Evolutionary conservation across 2,888 invertebrate species (phyloP).

Genomic region (Melolontha melolontha): DNA sequence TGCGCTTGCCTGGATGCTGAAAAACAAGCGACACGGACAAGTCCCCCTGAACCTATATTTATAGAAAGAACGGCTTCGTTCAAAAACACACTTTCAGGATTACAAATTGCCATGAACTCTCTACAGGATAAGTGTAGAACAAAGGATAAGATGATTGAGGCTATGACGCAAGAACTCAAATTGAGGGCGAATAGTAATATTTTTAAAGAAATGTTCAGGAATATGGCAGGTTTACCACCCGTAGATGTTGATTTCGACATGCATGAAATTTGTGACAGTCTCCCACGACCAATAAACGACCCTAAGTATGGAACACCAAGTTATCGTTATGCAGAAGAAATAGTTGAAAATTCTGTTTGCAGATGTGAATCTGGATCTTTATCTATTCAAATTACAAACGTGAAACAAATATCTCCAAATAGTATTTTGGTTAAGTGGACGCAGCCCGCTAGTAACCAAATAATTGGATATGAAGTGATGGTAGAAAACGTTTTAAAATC

Average conservation of each 20-base stretch:
- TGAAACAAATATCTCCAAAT: constrained; percentile 50
- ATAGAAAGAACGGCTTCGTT: constrained; percentile 40
- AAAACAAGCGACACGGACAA: constrained; percentile 31
- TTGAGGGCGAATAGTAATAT: constrained; percentile 49
- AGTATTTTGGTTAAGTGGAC: constrained; percentile 54
- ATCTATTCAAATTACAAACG: constrained; percentile 48
- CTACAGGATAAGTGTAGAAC: constrained; percentile 59
- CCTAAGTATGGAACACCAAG: constrained; percentile 38
- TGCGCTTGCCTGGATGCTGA: constrained; percentile 50
- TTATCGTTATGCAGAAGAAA: constrained; percentile 18
- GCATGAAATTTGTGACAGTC: constrained; percentile 40
- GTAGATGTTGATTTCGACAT: constrained; percentile 41
- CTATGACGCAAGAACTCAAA: constrained; percentile 58
- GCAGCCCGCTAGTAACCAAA: constrained; percentile 44
- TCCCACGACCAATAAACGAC: constrained; percentile 43
- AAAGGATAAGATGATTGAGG: constrained; percentile 60
- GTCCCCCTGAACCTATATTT: constrained; percentile 20
- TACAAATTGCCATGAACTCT: constrained; percentile 57
- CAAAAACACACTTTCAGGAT: constrained; percentile 49
- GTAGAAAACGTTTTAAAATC: constrained; percentile 51
- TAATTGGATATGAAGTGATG: constrained; percentile 53
- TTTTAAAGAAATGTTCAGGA: constrained; percentile 43
- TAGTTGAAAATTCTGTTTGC: constrained; percentile 4
- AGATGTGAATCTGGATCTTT: constrained; percentile 30
- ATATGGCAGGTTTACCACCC: constrained; percentile 33